phyloP scores from a whole-genome alignment of 2,797 vertebrate genomes.

The Acanthis flammea region DNA sequence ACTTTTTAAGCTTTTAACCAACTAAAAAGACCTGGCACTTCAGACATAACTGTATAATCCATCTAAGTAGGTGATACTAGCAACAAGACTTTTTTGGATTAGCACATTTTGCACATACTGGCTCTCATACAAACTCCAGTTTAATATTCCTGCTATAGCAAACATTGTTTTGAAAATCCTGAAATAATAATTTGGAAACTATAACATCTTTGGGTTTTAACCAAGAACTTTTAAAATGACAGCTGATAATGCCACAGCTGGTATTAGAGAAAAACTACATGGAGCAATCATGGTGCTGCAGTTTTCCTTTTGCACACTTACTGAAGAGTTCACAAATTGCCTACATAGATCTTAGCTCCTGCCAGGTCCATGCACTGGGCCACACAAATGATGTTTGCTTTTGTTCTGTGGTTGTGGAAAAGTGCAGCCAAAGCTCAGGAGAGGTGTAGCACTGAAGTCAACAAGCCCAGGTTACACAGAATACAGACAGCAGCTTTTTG shows the following conservation, averaged over 20 bases:
- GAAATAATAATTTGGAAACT: constrained; percentile 37
- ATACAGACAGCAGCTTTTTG: neutral
- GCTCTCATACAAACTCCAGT: constrained; percentile 34
- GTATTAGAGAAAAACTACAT: constrained; percentile 39
- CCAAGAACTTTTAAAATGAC: constrained; percentile 51
- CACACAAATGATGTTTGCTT: neutral
- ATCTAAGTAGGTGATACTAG: neutral
- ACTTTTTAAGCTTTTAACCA: neutral
- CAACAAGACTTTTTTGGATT: constrained; percentile 5
- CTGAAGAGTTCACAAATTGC: neutral
- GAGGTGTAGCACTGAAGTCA: neutral
- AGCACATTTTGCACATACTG: constrained; percentile 16
- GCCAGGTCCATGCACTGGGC: neutral
- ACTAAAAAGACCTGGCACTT: neutral
- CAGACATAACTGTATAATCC: neutral
- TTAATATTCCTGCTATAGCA: constrained; percentile 25
- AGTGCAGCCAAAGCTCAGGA: neutral
- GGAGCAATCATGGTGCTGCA: neutral
- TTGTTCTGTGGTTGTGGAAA: neutral
- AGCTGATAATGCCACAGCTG: constrained; percentile 58
- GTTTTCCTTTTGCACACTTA: neutral
- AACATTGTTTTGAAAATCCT: constrained; percentile 46
- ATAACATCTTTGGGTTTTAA: constrained; percentile 46
- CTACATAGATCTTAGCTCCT: neutral
- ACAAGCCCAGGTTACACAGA: neutral